Conservation (phyloP, 1,140 invertebrate genomes). For the Psix sp. region DNA sequence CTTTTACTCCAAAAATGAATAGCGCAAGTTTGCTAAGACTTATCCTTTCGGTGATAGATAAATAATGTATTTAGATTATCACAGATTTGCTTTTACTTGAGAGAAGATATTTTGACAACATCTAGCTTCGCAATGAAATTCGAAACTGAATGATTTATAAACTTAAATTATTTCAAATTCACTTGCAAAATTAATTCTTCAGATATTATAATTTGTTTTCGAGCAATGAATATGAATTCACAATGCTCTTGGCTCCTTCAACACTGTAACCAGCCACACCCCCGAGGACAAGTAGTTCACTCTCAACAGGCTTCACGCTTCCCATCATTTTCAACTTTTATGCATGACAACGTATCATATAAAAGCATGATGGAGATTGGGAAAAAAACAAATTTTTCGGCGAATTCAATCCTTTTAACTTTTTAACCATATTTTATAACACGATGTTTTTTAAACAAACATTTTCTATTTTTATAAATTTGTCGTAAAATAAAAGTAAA, state of each 20-base stretch:
- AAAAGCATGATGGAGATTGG: no score
- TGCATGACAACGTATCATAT: no score
- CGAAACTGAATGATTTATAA: no score
- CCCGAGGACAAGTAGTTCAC: conserved; percentile 9
- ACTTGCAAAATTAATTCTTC: conserved; percentile 17
- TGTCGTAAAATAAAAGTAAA: no score
- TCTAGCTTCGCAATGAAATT: neutral
- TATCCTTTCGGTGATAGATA: conserved; percentile 27
- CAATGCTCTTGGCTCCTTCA: conserved; percentile 29
- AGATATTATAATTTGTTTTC: conserved; percentile 4
- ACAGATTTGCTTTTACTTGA: no score
- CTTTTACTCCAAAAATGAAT: conserved; percentile 22
- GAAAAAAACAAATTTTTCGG: no score
- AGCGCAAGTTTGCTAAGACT: conserved; percentile 18
- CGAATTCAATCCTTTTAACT: no score
- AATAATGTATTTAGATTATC: conserved; percentile 7
- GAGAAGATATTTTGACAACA: no score
- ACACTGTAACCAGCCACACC: conserved; percentile 48
- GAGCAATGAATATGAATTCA: conserved; percentile 30
- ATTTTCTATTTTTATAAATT: no score
- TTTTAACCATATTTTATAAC: no score
- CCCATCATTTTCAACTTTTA: conserved; percentile 1
- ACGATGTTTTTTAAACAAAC: no score
- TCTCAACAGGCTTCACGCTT: conserved; percentile 25
- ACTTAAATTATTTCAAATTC: no score